These are phyloP conservation scores for Epinephelus fuscoguttatus DNA, from an alignment of 2,113 vertebrate genomes.

Conservation along the genomic window DNA sequence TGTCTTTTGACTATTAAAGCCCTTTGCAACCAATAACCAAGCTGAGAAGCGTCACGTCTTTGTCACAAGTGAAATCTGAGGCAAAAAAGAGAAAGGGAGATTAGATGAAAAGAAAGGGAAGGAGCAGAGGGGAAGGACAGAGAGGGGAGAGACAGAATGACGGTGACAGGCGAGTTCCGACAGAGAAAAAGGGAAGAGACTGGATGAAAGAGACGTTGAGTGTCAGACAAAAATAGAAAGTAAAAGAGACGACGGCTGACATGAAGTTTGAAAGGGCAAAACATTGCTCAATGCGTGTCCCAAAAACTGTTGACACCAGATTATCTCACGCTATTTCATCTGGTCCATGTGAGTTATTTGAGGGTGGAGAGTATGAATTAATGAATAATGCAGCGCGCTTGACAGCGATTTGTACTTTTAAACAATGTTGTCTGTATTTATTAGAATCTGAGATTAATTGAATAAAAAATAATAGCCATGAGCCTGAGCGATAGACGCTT, in stretches of 20 bases:
- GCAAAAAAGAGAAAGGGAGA: conserved; percentile 8
- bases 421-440: conserved; percentile 12
- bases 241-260: conserved; percentile 36
- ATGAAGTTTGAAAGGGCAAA: conserved; percentile 51
- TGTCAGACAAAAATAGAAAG: conserved; percentile 57
- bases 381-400: conserved; percentile 31
- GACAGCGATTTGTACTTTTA: conserved; percentile 22
- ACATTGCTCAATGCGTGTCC: conserved; percentile 20
- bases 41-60: conserved; percentile 9
- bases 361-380: conserved; percentile 7
- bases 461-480: conserved; percentile 27
- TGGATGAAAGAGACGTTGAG: conserved; percentile 56
- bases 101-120: conserved; percentile 34
- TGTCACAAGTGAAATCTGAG: conserved; percentile 32
- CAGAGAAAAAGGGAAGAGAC: conserved; percentile 37
- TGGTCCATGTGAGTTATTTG: conserved; percentile 9
- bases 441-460: conserved; percentile 1
- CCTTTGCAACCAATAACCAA: conserved; percentile 19
- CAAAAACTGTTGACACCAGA: conserved; percentile 33
- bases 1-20: conserved; percentile 35
- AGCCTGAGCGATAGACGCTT: conserved; percentile 2
- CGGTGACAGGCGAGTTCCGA: conserved; percentile 38
- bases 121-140: conserved; percentile 48
- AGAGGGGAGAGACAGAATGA: conserved; percentile 27
- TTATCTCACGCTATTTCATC: conserved; percentile 31